These are phyloP conservation scores for Temnothorax nylanderi DNA, from an alignment of 1,140 invertebrate genomes.

Conservation along the genomic window DNA sequence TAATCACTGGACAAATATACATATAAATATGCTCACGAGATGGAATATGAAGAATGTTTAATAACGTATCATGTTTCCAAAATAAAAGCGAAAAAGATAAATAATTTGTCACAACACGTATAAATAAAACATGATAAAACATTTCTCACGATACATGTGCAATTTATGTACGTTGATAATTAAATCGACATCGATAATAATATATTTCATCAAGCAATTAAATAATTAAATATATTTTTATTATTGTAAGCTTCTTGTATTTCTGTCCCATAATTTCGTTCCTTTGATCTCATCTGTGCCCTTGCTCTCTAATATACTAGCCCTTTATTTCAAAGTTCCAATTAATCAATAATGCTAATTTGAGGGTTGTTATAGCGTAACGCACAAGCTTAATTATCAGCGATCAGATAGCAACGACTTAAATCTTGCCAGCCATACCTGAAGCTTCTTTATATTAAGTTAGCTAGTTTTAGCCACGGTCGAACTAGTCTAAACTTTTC, in stretches of 20 bases:
- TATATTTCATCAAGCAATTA: neutral
- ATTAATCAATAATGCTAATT: slow-evolving; percentile 24
- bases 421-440: neutral
- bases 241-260: neutral
- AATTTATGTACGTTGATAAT: neutral
- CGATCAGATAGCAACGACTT: slow-evolving; percentile 41
- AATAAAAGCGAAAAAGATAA: neutral
- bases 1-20: neutral
- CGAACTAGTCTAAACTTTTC: slow-evolving; percentile 51
- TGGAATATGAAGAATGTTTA: neutral
- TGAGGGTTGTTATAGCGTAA: neutral
- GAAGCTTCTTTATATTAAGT: slow-evolving; percentile 45
- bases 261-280: neutral
- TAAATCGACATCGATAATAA: neutral
- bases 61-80: neutral
- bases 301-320: neutral
- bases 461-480: slow-evolving; percentile 16
- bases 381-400: slow-evolving; percentile 34
- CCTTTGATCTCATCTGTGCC: neutral
- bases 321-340: neutral
- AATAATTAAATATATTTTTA: neutral
- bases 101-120: neutral
- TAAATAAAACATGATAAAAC: neutral
- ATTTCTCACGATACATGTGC: neutral
- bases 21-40: neutral